Evolutionary conservation across 1,140 invertebrate species (phyloP).

Genomic region (silkworm (Bombyx mori)): ASM3026992v2 NC_085119.1:7064001-7064500

Average conservation of each 20-base stretch:
- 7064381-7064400: slow-evolving; percentile 44
- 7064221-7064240: slow-evolving; percentile 27
- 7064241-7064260: slow-evolving; percentile 15
- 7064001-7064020: no score
- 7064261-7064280: slow-evolving; percentile 36
- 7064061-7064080: no score
- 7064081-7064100: no score
- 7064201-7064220: slow-evolving; percentile 37
- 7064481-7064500: neutral
- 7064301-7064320: slow-evolving; percentile 32
- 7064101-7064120: no score
- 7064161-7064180: slow-evolving; percentile 32
- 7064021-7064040: no score
- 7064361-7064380: slow-evolving; percentile 10
- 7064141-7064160: slow-evolving; percentile 35
- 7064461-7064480: slow-evolving; percentile 45
- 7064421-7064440: slow-evolving; percentile 36
- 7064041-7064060: no score
- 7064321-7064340: slow-evolving; percentile 58
- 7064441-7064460: slow-evolving; percentile 41
- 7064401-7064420: slow-evolving; percentile 40
- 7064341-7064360: slow-evolving; percentile 42
- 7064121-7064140: no score
- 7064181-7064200: slow-evolving; percentile 39
- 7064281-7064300: slow-evolving; percentile 30